Conservation (phyloP, 35 echinoderm and acorn worm genomes). For the Patiria miniata region DNA sequence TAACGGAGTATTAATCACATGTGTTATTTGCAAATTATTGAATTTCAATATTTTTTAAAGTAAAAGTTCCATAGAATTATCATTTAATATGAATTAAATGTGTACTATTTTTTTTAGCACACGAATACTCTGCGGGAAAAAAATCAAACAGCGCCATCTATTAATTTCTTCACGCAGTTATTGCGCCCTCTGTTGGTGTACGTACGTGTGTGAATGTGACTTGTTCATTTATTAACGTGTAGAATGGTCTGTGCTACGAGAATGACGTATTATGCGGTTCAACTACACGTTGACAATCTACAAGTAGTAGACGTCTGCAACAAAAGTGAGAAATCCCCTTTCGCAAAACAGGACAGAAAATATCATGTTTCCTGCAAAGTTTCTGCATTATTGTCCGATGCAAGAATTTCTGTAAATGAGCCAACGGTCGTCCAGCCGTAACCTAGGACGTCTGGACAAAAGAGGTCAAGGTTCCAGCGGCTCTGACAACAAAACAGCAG, state of each 20-base stretch:
- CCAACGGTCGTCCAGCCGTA: slow-evolving; percentile 29
- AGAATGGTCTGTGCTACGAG: background rate
- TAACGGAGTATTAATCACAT: too few species aligned
- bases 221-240: background rate
- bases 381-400: slow-evolving; percentile 9
- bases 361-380: background rate
- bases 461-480: slow-evolving; percentile 20
- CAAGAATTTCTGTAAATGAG: slow-evolving; percentile 29
- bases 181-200: background rate
- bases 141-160: too few species aligned
- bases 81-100: too few species aligned
- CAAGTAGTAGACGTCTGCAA: background rate
- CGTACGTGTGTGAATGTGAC: background rate
- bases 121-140: too few species aligned
- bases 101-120: too few species aligned
- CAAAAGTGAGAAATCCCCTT: background rate
- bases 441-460: slow-evolving; percentile 27
- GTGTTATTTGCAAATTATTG: too few species aligned
- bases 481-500: slow-evolving; percentile 15
- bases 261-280: background rate
- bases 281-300: slow-evolving; percentile 1
- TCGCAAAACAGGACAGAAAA: background rate
- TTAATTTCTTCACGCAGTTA: background rate
- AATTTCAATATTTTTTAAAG: too few species aligned
- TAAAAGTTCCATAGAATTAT: too few species aligned